These are phyloP conservation scores for Nibea albiflora DNA, from an alignment of 2,113 vertebrate genomes.

Conservation along the genomic window DNA sequence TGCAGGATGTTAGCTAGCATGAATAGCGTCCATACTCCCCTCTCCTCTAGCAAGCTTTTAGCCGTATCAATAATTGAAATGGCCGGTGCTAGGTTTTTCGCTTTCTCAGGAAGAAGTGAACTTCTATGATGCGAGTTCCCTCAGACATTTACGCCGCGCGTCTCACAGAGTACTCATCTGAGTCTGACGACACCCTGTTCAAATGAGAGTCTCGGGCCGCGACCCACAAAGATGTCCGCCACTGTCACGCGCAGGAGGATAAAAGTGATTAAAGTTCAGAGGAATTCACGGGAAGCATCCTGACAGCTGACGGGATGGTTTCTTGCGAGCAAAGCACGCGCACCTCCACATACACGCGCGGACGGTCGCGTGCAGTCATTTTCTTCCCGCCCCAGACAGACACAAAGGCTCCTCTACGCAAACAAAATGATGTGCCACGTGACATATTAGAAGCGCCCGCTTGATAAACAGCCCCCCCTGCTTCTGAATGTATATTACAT, in stretches of 20 bases:
- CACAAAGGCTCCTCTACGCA: background rate
- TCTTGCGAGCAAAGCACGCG: slow-evolving; percentile 10
- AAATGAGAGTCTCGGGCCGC: slow-evolving; percentile 13
- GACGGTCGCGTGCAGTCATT: background rate
- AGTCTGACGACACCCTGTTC: slow-evolving; percentile 42
- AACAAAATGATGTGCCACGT: background rate
- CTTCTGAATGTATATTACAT: slow-evolving; percentile 66
- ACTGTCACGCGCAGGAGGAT: slow-evolving; percentile 32
- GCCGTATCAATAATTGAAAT: slow-evolving; percentile 77
- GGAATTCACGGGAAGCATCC: slow-evolving; percentile 17
- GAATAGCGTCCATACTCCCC: slow-evolving; percentile 69
- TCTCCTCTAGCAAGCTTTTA: slow-evolving; percentile 72
- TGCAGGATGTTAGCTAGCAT: slow-evolving; percentile 74
- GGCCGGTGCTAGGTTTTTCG: slow-evolving; percentile 44
- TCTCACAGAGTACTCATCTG: slow-evolving; percentile 28
- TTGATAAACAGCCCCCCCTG: slow-evolving; percentile 44
- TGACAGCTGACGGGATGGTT: slow-evolving; percentile 19
- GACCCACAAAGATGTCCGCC: slow-evolving; percentile 42
- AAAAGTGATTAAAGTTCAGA: slow-evolving; percentile 49
- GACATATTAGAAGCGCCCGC: slow-evolving; percentile 53
- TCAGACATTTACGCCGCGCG: slow-evolving; percentile 45
- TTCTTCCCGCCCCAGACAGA: background rate
- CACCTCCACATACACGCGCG: background rate
- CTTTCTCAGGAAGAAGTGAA: slow-evolving; percentile 50
- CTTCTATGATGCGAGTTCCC: slow-evolving; percentile 48